Base-by-base conservation (phyloP, 2,888 invertebrate species). In the Portevinia maculata region DNA sequence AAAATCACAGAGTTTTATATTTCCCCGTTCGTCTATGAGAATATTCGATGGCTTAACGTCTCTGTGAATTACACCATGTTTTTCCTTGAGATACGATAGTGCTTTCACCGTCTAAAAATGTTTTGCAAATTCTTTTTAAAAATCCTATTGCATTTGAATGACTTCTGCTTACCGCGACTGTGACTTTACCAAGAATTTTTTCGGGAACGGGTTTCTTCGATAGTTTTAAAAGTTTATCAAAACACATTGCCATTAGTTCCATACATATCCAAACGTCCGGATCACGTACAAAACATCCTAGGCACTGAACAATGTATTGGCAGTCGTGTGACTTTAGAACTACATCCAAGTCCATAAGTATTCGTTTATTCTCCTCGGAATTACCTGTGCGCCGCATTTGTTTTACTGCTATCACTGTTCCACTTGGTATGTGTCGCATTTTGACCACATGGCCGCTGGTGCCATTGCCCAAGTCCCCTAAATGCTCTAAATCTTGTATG, bases 181-280 rank as follows among this genome's bases (percentile, higher is more conserved):
- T 97, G 86, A 99, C 97, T 93, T 99, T 99, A 86, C 99, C 99
- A 85, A 99, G 92, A 88, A 99, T 98, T 87, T 94, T 93, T 92
- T 99, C 99, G 3, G 99, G 99, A 88, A 99, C 96, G n/a, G 98
- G 96, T 85, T 94, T 94, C 83, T 95, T 94, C 39, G 96, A 92
- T 86, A 94, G 92, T 91, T 97, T 98, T 81, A 99, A 92, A 88
- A 99, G 92, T 92, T 99, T 99, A 90, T 99, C 99, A 89, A 99
- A 96, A 91, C 99, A 99, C 17, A 98, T 98, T 11, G 98, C 96
- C 99, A 99, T 99, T 86, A 99, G 93, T 92, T 99, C 99, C 99
- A 99, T 99, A 90, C 99, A 99, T 89, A 99, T 99, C 98, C 99
- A 99, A 0, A 99, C 99, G 90, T 99, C 98, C 0, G 97, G 96